phyloP scores from a whole-genome alignment of 2,113 vertebrate species.

The Callocephalon fimbriatum region DNA sequence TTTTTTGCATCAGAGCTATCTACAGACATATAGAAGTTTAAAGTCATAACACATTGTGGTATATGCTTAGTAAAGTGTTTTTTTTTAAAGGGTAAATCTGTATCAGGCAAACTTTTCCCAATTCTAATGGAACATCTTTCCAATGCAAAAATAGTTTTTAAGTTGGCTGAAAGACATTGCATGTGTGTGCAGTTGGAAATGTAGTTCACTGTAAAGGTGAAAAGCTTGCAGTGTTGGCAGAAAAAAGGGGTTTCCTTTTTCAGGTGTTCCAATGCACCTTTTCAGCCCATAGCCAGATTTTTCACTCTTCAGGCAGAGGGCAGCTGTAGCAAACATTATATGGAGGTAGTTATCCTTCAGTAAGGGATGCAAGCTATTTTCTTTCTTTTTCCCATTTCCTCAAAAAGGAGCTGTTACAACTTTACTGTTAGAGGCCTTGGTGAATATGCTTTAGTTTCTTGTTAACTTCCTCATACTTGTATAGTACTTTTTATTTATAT shows the following conservation, averaged over 20 bases:
- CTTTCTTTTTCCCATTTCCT: background rate
- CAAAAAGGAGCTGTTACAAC: constrained; percentile 12
- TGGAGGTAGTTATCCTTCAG: background rate
- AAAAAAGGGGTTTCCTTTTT: background rate
- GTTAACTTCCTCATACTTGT: background rate
- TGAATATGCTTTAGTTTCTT: background rate
- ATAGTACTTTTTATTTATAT: background rate
- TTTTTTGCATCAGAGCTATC: background rate
- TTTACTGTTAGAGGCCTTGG: constrained; percentile 18
- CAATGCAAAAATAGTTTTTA: background rate
- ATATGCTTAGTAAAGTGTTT: background rate
- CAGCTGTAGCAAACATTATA: background rate
- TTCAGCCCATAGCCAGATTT: background rate
- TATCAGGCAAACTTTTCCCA: background rate
- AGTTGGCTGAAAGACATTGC: background rate
- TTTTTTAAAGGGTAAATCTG: background rate
- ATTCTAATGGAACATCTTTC: background rate
- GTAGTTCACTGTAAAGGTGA: background rate
- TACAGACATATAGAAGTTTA: background rate
- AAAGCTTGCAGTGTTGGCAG: background rate
- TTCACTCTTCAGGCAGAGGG: background rate
- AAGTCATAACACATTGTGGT: background rate
- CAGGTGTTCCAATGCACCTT: background rate
- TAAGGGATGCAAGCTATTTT: background rate
- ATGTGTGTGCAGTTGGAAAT: background rate